Conservation (phyloP, 2,797 vertebrate genomes). For the Sternarchorhynchus goeldii region DNA sequence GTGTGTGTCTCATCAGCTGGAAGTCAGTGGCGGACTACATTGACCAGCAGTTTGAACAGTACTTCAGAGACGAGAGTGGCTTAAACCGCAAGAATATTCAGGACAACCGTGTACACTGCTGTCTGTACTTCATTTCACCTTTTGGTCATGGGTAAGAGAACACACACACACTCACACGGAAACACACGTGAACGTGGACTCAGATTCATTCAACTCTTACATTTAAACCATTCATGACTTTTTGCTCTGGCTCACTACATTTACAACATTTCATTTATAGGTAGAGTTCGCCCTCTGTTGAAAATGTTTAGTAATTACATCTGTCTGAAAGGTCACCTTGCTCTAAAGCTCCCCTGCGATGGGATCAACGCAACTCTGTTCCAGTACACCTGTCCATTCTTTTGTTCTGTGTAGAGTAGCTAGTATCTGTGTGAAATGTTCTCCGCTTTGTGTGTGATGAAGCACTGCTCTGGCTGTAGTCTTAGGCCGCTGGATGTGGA, state of each 20-base stretch:
- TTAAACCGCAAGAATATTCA: constrained; percentile 98
- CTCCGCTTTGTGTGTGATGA: not conserved
- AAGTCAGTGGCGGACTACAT: constrained; percentile 96
- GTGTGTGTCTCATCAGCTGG: constrained; percentile 80
- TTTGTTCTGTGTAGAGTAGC: too few species aligned
- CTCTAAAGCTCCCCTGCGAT: not conserved
- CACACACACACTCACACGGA: not conserved
- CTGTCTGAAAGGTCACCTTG: constrained; percentile 3
- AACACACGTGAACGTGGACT: too few species aligned
- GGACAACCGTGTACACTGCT: constrained; percentile 97
- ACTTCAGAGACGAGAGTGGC: constrained; percentile 97
- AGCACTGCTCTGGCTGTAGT: constrained; percentile 64
- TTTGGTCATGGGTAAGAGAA: constrained; percentile 88
- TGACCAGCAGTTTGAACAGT: constrained; percentile 98
- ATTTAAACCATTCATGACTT: not conserved
- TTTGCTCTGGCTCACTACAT: not conserved
- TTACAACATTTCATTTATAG: too few species aligned
- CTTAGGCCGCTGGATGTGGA: constrained; percentile 94
- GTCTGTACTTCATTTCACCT: constrained; percentile 97
- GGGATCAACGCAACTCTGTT: not conserved
- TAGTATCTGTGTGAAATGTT: not conserved
- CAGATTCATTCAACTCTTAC: too few species aligned
- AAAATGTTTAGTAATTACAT: constrained; percentile 4
- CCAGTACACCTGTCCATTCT: too few species aligned
- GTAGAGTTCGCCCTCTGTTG: constrained; percentile 19